These are phyloP conservation scores for Tyria jacobaeae DNA, from an alignment of 2,888 invertebrate genomes.

Conservation along the genomic window DNA sequence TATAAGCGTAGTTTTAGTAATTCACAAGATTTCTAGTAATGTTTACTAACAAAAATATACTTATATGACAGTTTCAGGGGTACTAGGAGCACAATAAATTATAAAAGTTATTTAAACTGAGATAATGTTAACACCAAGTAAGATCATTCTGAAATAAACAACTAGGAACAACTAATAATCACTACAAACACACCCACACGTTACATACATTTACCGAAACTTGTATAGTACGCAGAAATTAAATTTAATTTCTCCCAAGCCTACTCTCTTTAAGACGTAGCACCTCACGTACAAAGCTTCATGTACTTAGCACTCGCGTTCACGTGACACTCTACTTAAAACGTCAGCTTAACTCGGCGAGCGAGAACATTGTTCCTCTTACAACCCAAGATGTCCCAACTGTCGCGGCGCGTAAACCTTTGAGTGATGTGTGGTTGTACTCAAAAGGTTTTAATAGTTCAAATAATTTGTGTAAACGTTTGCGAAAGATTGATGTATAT, in stretches of 20 bases:
- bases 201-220: neutral
- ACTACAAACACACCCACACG: neutral
- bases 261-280: conserved; percentile 13
- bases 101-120: no score
- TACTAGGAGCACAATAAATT: no score
- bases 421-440: conserved; percentile 16
- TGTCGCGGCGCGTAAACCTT: conserved; percentile 17
- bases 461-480: conserved; percentile 10
- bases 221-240: neutral
- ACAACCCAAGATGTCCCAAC: conserved; percentile 9
- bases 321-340: conserved; percentile 24
- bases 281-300: conserved; percentile 18
- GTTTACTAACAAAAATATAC: no score
- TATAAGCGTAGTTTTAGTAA: no score
- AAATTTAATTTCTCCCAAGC: conserved; percentile 9
- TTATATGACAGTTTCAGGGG: no score
- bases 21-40: no score
- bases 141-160: neutral
- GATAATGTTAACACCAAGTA: no score
- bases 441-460: conserved; percentile 3
- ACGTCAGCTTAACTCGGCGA: conserved; percentile 24
- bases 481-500: neutral
- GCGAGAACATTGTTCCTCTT: conserved; percentile 21
- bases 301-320: conserved; percentile 21
- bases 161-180: neutral